phyloP scores from a whole-genome alignment of 2,797 vertebrate genomes.

The Hozukius guyotensis region DNA sequence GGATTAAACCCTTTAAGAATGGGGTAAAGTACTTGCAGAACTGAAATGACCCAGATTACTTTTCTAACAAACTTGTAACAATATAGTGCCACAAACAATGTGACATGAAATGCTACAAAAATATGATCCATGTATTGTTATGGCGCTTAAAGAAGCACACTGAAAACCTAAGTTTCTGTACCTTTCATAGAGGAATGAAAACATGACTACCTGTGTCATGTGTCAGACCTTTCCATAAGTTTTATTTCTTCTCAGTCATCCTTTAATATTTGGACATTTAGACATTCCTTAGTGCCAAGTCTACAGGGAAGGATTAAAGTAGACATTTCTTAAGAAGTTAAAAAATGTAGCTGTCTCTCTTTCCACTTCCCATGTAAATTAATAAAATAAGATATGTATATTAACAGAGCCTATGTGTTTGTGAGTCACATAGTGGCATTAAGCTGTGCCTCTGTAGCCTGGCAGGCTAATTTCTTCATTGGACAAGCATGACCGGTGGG shows the following conservation, averaged over 20 bases:
- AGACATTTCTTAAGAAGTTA: neutral
- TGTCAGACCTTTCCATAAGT: neutral
- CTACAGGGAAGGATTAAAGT: neutral
- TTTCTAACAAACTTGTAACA: neutral
- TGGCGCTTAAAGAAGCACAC: neutral
- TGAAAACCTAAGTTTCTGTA: neutral
- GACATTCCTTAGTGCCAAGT: neutral
- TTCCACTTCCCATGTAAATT: neutral
- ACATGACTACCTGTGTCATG: neutral
- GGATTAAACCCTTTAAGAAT: constrained; percentile 44
- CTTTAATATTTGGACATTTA: neutral
- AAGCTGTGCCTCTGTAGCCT: neutral
- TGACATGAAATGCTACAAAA: neutral
- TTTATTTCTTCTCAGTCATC: neutral
- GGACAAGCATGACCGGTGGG: neutral
- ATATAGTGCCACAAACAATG: neutral
- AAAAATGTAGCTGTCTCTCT: neutral
- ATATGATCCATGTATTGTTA: neutral
- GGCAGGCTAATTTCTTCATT: constrained; percentile 14
- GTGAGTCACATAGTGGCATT: neutral
- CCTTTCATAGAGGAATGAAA: neutral
- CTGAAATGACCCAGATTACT: constrained; percentile 1
- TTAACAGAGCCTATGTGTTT: neutral
- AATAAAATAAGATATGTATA: neutral
- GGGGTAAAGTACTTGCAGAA: constrained; percentile 22